Conservation (phyloP, 2,888 invertebrate genomes). For the Tinea semifulvella region DNA sequence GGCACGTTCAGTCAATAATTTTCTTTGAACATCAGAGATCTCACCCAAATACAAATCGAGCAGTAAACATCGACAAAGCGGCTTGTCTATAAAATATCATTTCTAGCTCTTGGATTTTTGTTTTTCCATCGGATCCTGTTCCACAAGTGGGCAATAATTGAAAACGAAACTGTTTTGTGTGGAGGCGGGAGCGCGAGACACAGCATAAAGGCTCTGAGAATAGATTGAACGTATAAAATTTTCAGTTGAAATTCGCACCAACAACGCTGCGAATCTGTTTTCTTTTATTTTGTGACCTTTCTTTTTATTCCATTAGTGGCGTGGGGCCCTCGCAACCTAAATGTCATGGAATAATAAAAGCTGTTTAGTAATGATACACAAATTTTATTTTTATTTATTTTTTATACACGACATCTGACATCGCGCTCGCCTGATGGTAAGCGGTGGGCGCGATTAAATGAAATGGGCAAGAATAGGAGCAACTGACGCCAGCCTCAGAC, state of each 20-base stretch:
- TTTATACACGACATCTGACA: no score
- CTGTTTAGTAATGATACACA: slow-evolving; percentile 64
- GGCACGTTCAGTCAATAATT: slow-evolving; percentile 64
- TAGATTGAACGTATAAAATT: slow-evolving; percentile 67
- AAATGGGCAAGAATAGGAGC: no score
- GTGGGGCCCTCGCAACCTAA: slow-evolving; percentile 61
- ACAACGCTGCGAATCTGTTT: slow-evolving; percentile 61
- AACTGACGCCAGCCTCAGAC: no score
- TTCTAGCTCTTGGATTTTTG: slow-evolving; percentile 53
- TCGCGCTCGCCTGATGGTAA: slow-evolving; percentile 37
- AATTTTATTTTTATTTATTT: no score
- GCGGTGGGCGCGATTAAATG: slow-evolving; percentile 59
- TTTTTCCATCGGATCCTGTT: slow-evolving; percentile 58
- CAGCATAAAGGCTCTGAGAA: slow-evolving; percentile 61
- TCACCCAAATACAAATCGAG: slow-evolving; percentile 55
- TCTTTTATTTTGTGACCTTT: slow-evolving; percentile 66
- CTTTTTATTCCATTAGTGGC: slow-evolving; percentile 67
- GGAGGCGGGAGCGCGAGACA: slow-evolving; percentile 56
- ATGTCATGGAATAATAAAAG: slow-evolving; percentile 65
- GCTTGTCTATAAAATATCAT: slow-evolving; percentile 64
- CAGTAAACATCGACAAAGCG: slow-evolving; percentile 61
- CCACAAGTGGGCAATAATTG: slow-evolving; percentile 68
- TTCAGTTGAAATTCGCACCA: slow-evolving; percentile 64
- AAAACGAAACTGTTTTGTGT: slow-evolving; percentile 62
- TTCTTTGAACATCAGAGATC: slow-evolving; percentile 59